Percentiles rank a stretch among this genome's conserved stretches.
Evolutionary conservation across 2,888 invertebrate species (phyloP).

Genomic region (Torymus auratus): DNA sequence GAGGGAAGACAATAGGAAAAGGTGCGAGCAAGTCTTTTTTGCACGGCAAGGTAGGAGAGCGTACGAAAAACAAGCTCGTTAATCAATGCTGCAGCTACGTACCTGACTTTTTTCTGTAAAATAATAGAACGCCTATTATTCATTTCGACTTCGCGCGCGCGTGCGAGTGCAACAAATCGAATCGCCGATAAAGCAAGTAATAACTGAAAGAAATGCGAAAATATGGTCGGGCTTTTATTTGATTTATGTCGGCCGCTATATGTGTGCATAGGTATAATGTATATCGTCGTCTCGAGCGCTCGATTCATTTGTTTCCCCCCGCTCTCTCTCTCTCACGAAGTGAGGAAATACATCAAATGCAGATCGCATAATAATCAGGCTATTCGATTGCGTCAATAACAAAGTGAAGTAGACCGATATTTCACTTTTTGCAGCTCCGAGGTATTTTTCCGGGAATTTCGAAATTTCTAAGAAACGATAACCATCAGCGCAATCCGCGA

Average conservation of each 20-base stretch:
- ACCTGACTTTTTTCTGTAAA: background rate
- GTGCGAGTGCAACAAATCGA: constrained; percentile 15
- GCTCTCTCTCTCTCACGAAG: too few species aligned
- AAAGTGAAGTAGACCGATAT: too few species aligned
- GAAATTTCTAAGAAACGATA: too few species aligned
- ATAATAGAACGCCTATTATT: constrained; percentile 18
- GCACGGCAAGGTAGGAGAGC: background rate
- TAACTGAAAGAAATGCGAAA: constrained; percentile 40
- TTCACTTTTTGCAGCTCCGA: too few species aligned
- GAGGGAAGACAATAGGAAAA: background rate
- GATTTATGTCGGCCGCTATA: constrained; percentile 25
- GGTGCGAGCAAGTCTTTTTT: background rate
- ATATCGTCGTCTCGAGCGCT: background rate
- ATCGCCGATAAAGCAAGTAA: constrained; percentile 36
- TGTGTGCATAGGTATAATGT: constrained; percentile 3
- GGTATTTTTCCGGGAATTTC: too few species aligned
- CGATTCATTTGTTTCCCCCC: background rate
- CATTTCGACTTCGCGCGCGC: background rate
- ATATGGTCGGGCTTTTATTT: constrained; percentile 20
- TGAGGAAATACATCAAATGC: too few species aligned
- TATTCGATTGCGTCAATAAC: too few species aligned
- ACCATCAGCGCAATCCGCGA: too few species aligned
- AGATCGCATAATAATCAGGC: too few species aligned
- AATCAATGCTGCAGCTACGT: constrained; percentile 5
- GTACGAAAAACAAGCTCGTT: constrained; percentile 25